These are phyloP conservation scores for Nephrotoma flavescens DNA, from an alignment of 2,888 invertebrate species.

Conservation along the genomic window DNA sequence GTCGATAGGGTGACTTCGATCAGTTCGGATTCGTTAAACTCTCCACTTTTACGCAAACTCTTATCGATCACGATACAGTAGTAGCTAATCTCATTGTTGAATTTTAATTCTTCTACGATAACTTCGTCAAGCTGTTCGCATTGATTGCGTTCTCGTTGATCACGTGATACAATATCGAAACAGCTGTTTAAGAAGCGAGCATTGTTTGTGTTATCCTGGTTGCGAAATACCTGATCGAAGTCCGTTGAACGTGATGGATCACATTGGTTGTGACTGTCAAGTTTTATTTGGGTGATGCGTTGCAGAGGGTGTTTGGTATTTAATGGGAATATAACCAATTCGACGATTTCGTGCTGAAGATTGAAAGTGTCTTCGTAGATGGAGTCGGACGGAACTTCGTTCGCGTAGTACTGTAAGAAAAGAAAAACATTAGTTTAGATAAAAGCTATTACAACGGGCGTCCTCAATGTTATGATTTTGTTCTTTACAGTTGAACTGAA, in stretches of 20 bases:
- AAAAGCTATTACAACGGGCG: no score
- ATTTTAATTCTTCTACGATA: not conserved
- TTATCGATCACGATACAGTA: not conserved
- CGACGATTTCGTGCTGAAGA: not conserved
- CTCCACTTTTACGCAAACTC: not conserved
- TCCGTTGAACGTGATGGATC: not conserved
- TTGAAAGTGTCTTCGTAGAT: not conserved
- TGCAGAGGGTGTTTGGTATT: not conserved
- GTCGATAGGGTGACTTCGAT: not conserved
- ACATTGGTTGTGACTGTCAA: not conserved
- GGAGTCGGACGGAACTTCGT: not conserved
- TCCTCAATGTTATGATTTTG: no score
- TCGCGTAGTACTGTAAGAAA: not conserved
- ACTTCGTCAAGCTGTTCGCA: not conserved
- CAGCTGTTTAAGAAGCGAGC: not conserved
- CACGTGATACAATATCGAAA: not conserved
- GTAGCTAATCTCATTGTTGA: not conserved
- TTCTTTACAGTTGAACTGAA: no score
- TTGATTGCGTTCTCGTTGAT: not conserved
- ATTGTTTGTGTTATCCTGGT: not conserved
- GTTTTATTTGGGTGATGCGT: not conserved
- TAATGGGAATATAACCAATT: not conserved
- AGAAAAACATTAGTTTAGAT: not conserved
- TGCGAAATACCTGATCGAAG: not conserved
- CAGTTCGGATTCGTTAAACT: not conserved